Evolutionary conservation across 30 jellyfish, hydroid and myxozoan species (phyloP).

Genomic region (Aurelia coerulea): DNA sequence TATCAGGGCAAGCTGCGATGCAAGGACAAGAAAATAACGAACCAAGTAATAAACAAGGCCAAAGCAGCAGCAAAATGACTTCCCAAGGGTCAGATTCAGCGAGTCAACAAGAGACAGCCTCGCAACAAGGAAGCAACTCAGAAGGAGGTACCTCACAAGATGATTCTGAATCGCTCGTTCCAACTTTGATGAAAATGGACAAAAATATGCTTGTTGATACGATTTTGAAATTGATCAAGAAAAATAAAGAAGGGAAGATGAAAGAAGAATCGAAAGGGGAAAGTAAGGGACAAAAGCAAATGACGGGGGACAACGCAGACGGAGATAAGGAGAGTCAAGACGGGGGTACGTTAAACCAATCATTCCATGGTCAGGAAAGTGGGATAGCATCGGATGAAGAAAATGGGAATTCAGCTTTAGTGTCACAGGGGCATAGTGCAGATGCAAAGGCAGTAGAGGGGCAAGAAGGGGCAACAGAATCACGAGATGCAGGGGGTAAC

Average conservation of each 20-base stretch:
- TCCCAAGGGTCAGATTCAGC: not conserved
- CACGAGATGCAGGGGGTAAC: constrained; percentile 31
- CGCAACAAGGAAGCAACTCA: constrained; percentile 30
- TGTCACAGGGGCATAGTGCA: not conserved
- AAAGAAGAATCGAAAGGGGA: constrained; percentile 24
- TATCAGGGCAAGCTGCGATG: not conserved
- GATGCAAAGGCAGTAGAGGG: not conserved
- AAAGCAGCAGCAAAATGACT: not conserved
- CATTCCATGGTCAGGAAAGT: constrained; percentile 28
- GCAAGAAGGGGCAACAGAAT: not conserved
- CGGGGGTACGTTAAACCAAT: constrained; percentile 47
- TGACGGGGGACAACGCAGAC: constrained; percentile 33
- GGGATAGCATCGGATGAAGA: constrained; percentile 20
- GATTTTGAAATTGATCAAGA: constrained; percentile 76
- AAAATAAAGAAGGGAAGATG: constrained; percentile 26
- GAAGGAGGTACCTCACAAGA: constrained; percentile 17
- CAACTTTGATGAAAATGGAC: constrained; percentile 81
- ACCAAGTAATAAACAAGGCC: constrained; percentile 17
- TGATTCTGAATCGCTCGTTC: constrained; percentile 43
- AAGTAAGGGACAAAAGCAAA: constrained; percentile 30
- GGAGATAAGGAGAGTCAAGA: constrained; percentile 34
- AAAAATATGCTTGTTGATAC: constrained; percentile 71
- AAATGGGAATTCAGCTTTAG: constrained; percentile 14
- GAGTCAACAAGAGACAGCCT: not conserved
- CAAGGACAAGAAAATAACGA: constrained; percentile 10